Conservation (phyloP, 2,113 vertebrate genomes). For the Sinocyclocheilus maitianheensis region DNA sequence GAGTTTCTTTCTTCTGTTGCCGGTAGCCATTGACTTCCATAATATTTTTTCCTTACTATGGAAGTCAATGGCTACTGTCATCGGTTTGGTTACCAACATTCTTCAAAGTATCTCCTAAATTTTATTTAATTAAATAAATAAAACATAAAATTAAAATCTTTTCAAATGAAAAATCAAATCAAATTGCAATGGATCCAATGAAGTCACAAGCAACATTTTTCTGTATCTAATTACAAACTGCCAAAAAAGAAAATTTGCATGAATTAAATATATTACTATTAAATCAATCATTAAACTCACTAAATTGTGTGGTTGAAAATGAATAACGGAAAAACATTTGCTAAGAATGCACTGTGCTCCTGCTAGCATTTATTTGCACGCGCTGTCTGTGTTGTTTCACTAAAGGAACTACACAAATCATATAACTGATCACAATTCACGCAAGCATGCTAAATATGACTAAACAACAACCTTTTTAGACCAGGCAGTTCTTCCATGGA, state of each 20-base stretch:
- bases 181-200: not conserved
- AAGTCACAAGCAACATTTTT: not conserved
- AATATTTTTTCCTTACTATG: too few species aligned
- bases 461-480: too few species aligned
- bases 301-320: not conserved
- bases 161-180: not conserved
- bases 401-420: not conserved
- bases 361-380: constrained; percentile 1
- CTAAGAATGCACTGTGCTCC: not conserved
- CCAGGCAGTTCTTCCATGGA: too few species aligned
- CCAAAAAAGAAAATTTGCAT: not conserved
- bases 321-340: not conserved
- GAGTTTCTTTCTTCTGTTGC: too few species aligned
- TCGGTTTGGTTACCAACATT: too few species aligned
- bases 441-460: too few species aligned
- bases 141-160: too few species aligned
- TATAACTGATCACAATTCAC: not conserved
- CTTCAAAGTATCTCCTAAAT: too few species aligned
- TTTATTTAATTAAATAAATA: too few species aligned
- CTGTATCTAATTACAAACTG: not conserved
- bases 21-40: too few species aligned
- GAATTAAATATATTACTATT: not conserved
- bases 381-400: not conserved
- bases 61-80: too few species aligned
- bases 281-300: not conserved